A percentile compares a stretch with the other conserved stretches of the same genome.
These are phyloP conservation scores for Falco columbarius DNA, from an alignment of 2,797 vertebrate genomes.

Conservation along the genomic window DNA sequence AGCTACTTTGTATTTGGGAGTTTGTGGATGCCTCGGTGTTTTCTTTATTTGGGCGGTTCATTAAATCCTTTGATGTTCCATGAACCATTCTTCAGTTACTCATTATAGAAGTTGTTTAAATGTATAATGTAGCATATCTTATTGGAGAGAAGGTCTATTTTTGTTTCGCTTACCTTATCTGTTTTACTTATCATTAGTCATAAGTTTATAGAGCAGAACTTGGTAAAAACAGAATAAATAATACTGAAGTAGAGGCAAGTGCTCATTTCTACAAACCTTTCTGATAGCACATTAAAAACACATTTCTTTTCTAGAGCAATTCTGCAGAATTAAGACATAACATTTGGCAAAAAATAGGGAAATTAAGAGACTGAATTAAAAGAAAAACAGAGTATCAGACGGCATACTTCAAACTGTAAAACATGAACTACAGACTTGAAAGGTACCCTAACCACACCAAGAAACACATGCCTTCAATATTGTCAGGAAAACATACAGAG, in stretches of 20 bases:
- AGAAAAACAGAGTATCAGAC: neutral
- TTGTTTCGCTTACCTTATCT: slow-evolving; percentile 59
- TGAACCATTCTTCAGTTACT: neutral
- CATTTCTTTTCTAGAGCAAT: neutral
- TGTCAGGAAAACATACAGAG: neutral
- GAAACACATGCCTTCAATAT: neutral
- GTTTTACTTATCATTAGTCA: slow-evolving; percentile 58
- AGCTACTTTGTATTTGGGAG: neutral
- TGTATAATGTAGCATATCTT: slow-evolving; percentile 47
- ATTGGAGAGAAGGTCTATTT: slow-evolving; percentile 31
- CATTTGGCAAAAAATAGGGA: neutral
- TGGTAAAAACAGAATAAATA: neutral
- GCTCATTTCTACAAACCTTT: neutral
- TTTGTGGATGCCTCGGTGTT: neutral
- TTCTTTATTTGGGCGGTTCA: slow-evolving; percentile 43
- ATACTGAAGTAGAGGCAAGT: neutral
- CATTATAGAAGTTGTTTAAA: slow-evolving; percentile 26
- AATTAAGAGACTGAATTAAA: neutral
- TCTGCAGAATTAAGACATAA: neutral
- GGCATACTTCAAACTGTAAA: neutral
- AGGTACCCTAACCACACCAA: neutral
- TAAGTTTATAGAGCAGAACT: slow-evolving; percentile 50
- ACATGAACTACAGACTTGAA: neutral
- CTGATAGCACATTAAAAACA: neutral
- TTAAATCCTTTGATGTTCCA: slow-evolving; percentile 57